Base-by-base conservation (phyloP, 2,888 invertebrate genomes). In the Campoplex capitator region DNA sequence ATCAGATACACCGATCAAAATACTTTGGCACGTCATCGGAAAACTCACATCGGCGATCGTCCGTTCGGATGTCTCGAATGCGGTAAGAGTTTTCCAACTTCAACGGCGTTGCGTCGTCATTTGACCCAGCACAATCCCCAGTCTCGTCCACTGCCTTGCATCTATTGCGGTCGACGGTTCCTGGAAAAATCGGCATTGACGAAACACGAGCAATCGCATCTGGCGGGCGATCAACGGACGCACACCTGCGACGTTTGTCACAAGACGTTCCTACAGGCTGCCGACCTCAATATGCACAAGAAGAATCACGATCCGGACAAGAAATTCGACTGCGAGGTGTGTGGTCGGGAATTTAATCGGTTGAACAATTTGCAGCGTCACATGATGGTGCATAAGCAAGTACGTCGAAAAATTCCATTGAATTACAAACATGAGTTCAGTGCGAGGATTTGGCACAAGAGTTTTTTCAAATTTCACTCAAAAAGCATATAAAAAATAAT, bases 181-280 rank as follows among this genome's bases (percentile, higher is more conserved):
- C 91, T 94, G 56, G 95, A 95, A 78, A 94, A 94, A 89, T 91
- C 93, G 11, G 94, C 93, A 77, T 91, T 95, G 70, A 93, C 93
- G 54, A 95, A 94, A 89, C 95, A 95, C 89, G 92, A 95, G 90
- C 92, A 94, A 65, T 94, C 94, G 6, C 95, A 95, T 88, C 92
- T 95, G 84, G 93, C 93, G 75, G 93, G 92, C 45, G 94, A 94
- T 82, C 90, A 91, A 74, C 90, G 91, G 74, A 95, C 95, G 9
- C 95, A 94, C 80, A 90, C 93, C 0, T 96, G 96, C 89, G 93
- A 94, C 1, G 92, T 95, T 77, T 96, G 96, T 89, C 95, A 95
- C 70, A 96, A 95, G 86, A 93, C 95, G 0, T 96, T 96, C 83
- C 94, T 95, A 18, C 94, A 95, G 3, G 38, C 95, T 94, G 89